These are phyloP conservation scores for Steromphala cineraria DNA, from an alignment of 2,888 invertebrate species.

Conservation along the genomic window DNA sequence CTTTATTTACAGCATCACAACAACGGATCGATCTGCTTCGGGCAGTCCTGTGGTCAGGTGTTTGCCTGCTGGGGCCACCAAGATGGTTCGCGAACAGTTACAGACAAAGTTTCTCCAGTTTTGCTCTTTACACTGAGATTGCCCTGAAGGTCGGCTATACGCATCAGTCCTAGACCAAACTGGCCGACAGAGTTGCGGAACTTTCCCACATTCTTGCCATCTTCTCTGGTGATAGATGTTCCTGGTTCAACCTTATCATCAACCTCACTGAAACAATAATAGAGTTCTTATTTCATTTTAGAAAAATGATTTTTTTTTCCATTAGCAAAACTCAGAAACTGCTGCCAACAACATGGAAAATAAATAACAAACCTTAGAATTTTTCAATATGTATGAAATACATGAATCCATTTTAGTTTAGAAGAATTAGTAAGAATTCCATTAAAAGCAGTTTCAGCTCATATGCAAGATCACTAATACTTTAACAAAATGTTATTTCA, in stretches of 20 bases:
- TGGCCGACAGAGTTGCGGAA: constrained; percentile 76
- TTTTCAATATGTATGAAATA: too few relatives aligned
- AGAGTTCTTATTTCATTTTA: too few relatives aligned
- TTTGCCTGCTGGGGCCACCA: constrained; percentile 59
- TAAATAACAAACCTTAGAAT: too few relatives aligned
- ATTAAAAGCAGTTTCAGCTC: too few relatives aligned
- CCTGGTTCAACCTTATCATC: constrained; percentile 44
- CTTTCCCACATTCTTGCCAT: constrained; percentile 81
- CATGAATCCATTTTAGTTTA: too few relatives aligned
- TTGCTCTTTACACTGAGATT: constrained; percentile 40
- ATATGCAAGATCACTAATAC: too few relatives aligned
- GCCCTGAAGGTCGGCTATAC: constrained; percentile 50
- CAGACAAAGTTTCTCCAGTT: constrained; percentile 37
- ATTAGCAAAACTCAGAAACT: too few relatives aligned
- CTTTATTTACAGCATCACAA: too few relatives aligned
- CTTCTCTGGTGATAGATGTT: constrained; percentile 52
- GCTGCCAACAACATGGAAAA: too few relatives aligned
- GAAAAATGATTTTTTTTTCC: not conserved
- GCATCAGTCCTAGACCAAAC: constrained; percentile 60
- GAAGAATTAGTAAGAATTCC: too few relatives aligned
- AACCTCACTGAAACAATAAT: constrained; percentile 38
- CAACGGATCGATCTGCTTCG: too few relatives aligned
- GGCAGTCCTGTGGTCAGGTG: not conserved
- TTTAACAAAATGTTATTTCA: not conserved
- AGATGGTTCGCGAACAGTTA: constrained; percentile 46